Evolutionary conservation across 2,113 vertebrate genomes (phyloP), one percentile per base, ranked within the genome.

Genomic region (Prionailurus bengalensis): DNA sequence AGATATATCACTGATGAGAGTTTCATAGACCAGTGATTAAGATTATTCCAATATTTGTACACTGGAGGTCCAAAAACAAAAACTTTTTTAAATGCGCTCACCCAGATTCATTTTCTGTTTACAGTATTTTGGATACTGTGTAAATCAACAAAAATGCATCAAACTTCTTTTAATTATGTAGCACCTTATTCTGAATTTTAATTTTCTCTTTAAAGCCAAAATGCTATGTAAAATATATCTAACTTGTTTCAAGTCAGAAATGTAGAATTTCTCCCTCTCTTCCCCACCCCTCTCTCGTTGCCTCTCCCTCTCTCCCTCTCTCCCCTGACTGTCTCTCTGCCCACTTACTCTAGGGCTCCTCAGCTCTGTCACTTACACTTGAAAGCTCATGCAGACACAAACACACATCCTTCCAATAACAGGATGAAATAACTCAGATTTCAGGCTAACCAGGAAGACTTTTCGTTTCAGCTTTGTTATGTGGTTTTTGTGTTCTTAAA

Each of bases 231-330:
- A 74, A 97, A 70, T n/a, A 33, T 79, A 73, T 70, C 42, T 53
- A 89, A 96, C 31, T 91, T 73, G 31, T 91, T 97, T 85, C 51
- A 61, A 92, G 25, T 81, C 7, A 89, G 73, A 94, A 94, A 91
- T 39, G 12, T 78, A 89, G 94, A 61, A 0, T 12, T 16, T 21
- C 83, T 65, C n/a, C 58, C 11, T 36, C 1, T 16, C 11, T 21
- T 5, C 29, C 29, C 8, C 36, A 45, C 45, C 45, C 45, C 45
- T 45, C 11, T 36, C 1, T 16, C 11, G 15, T 4, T 10, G 0
- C 16, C 16, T 29, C 83, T 65, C n/a, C 45, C 11, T 39, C 1
- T 17, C 4, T 21, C 5, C 31, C 31, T 5, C 39, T 2, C 53
- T 1, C 13, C 3, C 31, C 16, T 48, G 3, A 2, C 3, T 0